Base-by-base conservation (phyloP, 1,140 invertebrate species). In the Leptinotarsa lineolata region DNA sequence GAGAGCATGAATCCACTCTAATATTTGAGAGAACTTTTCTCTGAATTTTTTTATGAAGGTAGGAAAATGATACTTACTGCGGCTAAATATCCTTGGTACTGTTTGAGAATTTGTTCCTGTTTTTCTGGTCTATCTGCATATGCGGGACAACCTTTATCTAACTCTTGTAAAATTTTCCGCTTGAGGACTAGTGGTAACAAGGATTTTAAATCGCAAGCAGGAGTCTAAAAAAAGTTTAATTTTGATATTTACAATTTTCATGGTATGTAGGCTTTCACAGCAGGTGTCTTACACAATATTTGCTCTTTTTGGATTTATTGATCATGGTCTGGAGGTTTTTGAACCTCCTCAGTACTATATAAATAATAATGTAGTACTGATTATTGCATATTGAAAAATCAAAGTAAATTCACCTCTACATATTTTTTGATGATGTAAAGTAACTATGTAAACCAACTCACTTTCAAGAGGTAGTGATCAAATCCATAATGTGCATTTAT, bases 401-500 rank as follows among this genome's bases (percentile, higher is more conserved):
- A 1, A 30, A 30, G 30, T 8, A 30, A 30, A 30, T 30, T 30
- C 30, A 30, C 30, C 30, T 11, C 6, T 30, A 30, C 30, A 30
- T 30, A 8, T 30, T 30, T 30, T 30, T 30, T 30, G 8, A 30
- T 30, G 30, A 30, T 39, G 30, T 39, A 39, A 11, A 39, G 30
- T 70, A 68, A 80, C 73, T 78, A 39, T 39, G 30, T 39, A 39
- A 39, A 39, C 8, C 30, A 39, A 39, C 84, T 39, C 30, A 93
- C 93, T 88, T 96, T 92, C 4, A 99, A 87, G 77, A 99, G 86
- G 86, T 99, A 99, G 85, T 93, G 90, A 87, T 99, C 98, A 80
- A 99, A 94, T 24, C 98, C 97, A 88, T 93, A 93, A 81, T 93
- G 88, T 73, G 96, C 89, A 86, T 98, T 93, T 74, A 99, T 97